Evolutionary conservation across 2,113 vertebrate genomes (phyloP), one percentile per base, ranked within the genome.

Genomic region (Otocyon megalotis): DNA sequence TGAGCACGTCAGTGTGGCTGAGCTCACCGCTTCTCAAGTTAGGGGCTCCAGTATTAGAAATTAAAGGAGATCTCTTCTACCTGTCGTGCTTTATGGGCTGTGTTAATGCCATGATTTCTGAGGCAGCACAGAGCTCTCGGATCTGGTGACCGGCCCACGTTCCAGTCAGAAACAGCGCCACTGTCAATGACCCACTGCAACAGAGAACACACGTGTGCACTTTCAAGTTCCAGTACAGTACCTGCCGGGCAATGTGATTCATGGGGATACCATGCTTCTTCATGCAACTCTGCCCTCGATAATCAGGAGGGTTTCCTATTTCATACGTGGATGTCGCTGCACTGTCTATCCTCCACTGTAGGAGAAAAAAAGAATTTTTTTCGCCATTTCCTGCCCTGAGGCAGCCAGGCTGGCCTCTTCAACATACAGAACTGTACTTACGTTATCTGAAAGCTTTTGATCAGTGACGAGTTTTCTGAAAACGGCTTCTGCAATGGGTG

Each of bases 271-370:
- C 98, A 92, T 99, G 99, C 94, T 97, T 99, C 99, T 98, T 99
- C 99, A 99, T 99, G 99, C 99, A 99, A 98, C 97, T 98, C 98
- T 99, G 99, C 98, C 99, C 99, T 35, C 99, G 99, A 98, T 99
- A 97, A 98, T 99, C 99, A 89, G 99, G 99, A 94, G 99, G 95
- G 97, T 99, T 99, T 98, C 99, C 99, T 99, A 99, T 99, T 98
- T 99, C 99, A 98, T 99, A 99, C 50, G 99, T 98, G 97, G 99
- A 99, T 69, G 99, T 99, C 63, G 99, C 99, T 88, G 99, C 99
- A 98, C 99, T 99, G 99, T 99, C 99, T 99, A 99, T 99, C 98
- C 99, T 99, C 99, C 99, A 99, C 99, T 99, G 99, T 83, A 97
- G 98, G 84, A 97, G 98, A 98, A 98, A 97, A 98, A 93, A 98